A percentile compares a stretch with the other conserved stretches of the same genome.
Evolutionary conservation across 2,797 vertebrate genomes (phyloP).

Genomic region (Melanitta fusca): DNA sequence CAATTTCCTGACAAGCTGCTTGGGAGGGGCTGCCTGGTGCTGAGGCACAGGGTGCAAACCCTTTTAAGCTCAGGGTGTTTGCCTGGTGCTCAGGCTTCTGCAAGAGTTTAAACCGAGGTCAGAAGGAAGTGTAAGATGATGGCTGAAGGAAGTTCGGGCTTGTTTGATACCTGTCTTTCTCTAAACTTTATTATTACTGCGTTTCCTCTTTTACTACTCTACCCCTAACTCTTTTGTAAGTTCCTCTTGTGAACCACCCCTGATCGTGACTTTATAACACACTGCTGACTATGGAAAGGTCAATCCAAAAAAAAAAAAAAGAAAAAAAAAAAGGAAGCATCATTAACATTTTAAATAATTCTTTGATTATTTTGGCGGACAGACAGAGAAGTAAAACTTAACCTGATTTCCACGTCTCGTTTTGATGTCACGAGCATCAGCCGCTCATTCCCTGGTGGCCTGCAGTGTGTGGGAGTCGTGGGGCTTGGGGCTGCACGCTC

Average conservation of each 20-base stretch:
- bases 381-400: neutral
- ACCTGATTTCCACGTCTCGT: neutral
- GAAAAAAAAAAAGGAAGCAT: neutral
- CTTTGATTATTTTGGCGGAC: neutral
- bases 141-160: neutral
- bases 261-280: neutral
- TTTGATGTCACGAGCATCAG: neutral
- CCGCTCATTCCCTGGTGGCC: neutral
- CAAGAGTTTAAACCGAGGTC: neutral
- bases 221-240: rapidly evolving
- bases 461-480: rapidly evolving
- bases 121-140: neutral
- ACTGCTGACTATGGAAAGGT: neutral
- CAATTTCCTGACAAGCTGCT: neutral
- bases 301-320: neutral
- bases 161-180: neutral
- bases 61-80: neutral
- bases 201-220: neutral
- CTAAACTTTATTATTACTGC: neutral
- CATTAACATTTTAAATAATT: neutral
- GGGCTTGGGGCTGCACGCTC: neutral
- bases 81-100: neutral
- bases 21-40: neutral
- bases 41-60: neutral
- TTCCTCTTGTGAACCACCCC: neutral